Base-by-base conservation (phyloP, 2,888 invertebrate species). In the Ophion slaviceki region DNA sequence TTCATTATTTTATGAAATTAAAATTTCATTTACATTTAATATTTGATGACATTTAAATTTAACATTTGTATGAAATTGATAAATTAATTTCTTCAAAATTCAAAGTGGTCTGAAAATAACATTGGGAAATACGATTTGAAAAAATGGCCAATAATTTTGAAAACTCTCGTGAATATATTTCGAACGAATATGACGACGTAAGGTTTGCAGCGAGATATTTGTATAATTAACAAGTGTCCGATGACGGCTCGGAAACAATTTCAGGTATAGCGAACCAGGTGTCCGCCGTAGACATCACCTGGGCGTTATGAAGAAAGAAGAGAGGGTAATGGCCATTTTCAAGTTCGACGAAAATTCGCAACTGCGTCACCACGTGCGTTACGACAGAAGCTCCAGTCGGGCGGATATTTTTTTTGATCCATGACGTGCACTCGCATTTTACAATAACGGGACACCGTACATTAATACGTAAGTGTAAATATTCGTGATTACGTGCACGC, bases 201-300 rank as follows among this genome's bases (percentile, higher is more conserved):
- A 47, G 47, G 47, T 14, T 11, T 47, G 14, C 11, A 47, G 47
- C 47, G 14, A 47, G 11, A 47, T 14, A 11, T 11, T 47, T 14
- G 47, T 47, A 47, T 47, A 47, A 47, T 47, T 47, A 2, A 47
- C 47, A 47, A 47, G 47, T 47, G 47, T 47, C 2, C 3, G 47
- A 47, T 14, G 47, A 11, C 14, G 40, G 14, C 7, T 47, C 40
- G 45, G 59, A 79, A 83, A 70, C 85, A 75, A 77, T 91, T 90
- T 57, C 91, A 94, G 94, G 94, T 0, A 92, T 97, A 84, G 97
- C 96, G 2, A 96, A 96, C 89, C 96, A 97, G 93, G 97, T 97
- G 0, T 95, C 96, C n/a, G 94, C 95, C 6, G 90, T 96, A 28
- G 94, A 95, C 89, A 94, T 96, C 36, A 53, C 89, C n/a, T 90